Evolutionary conservation across 2,113 vertebrate genomes (phyloP).

Genomic region (Reinhardtius hippoglossoides): DNA sequence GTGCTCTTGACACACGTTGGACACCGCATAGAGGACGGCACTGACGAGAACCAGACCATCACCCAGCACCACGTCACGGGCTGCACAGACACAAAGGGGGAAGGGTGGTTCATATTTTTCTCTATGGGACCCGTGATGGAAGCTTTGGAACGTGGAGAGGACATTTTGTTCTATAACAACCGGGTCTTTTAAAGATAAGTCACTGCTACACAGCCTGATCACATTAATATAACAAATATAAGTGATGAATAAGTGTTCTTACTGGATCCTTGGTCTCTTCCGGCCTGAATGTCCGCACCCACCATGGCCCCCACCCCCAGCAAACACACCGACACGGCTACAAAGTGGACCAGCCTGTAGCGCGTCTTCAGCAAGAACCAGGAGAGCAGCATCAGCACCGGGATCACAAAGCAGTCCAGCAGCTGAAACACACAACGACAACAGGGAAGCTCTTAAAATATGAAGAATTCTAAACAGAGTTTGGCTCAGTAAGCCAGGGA

Average conservation of each 20-base stretch:
- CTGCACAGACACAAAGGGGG: slow-evolving; percentile 69
- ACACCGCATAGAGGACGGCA: slow-evolving; percentile 91
- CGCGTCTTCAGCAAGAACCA: slow-evolving; percentile 92
- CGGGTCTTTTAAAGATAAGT: no score
- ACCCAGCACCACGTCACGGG: slow-evolving; percentile 87
- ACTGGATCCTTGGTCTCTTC: slow-evolving; percentile 87
- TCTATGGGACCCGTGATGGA: no score
- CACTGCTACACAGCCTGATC: no score
- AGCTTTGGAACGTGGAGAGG: no score
- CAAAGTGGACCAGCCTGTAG: slow-evolving; percentile 90
- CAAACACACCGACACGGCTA: slow-evolving; percentile 90
- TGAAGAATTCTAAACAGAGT: not conserved
- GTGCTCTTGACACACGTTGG: slow-evolving; percentile 95
- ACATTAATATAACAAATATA: not conserved
- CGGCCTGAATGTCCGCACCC: slow-evolving; percentile 91
- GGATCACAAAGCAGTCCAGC: slow-evolving; percentile 96
- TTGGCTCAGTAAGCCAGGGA: not conserved
- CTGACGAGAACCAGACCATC: slow-evolving; percentile 93
- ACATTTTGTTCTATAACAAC: no score
- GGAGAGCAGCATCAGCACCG: slow-evolving; percentile 94
- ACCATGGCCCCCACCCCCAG: slow-evolving; percentile 96
- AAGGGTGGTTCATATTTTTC: not conserved
- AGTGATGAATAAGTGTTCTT: slow-evolving; percentile 60
- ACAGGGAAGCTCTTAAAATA: not conserved
- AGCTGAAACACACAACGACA: slow-evolving; percentile 80